Conservation (phyloP, 2,113 vertebrate species). For the human (Homo sapiens) region GRCh38 chr3:111462001-111462500, state of each 20-base stretch:
- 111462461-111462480: neutral
- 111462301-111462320: neutral
- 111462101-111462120: neutral
- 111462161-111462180: neutral
- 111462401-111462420: neutral
- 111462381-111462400: neutral
- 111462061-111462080: neutral
- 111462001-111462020: neutral
- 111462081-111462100: neutral
- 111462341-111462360: neutral
- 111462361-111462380: neutral
- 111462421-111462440: neutral
- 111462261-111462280: neutral
- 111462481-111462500: neutral
- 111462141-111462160: neutral
- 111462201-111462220: neutral
- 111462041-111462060: neutral
- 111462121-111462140: neutral
- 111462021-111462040: neutral
- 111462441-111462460: neutral
- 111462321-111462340: constrained; percentile 22
- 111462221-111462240: neutral
- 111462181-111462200: neutral
- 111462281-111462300: neutral
- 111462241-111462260: neutral